Percentiles rank a stretch among this genome's conserved stretches.
Conservation (phyloP, 2,113 vertebrate species). For the Ibidorhyncha struthersii region DNA sequence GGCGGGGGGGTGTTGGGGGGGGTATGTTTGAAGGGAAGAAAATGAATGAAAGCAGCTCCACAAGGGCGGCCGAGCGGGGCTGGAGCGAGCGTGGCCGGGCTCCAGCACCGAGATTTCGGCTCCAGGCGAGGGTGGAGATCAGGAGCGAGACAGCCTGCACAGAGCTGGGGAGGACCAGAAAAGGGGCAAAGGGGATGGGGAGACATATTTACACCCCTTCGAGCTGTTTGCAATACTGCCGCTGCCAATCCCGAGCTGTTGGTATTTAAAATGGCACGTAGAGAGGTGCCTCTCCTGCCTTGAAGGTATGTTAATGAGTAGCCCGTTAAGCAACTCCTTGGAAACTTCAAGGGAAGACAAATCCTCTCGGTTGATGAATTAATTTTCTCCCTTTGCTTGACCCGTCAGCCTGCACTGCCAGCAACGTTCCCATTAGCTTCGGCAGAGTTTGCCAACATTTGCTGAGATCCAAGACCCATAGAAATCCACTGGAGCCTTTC, state of each 20-base stretch:
- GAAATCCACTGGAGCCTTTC: slow-evolving; percentile 59
- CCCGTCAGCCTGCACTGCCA: not conserved
- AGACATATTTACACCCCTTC: not conserved
- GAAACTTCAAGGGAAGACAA: slow-evolving; percentile 53
- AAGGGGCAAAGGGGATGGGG: not conserved
- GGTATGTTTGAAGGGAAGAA: not conserved
- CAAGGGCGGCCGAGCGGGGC: not conserved
- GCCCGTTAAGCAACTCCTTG: slow-evolving; percentile 33
- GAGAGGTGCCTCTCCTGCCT: not conserved
- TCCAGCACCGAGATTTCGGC: not conserved
- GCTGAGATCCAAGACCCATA: slow-evolving; percentile 35
- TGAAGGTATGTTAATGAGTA: not conserved
- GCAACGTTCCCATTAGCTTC: slow-evolving; percentile 26
- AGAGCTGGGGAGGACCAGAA: not conserved
- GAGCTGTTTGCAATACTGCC: not conserved
- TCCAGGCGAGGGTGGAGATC: slow-evolving; percentile 34
- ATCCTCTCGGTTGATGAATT: slow-evolving; percentile 24
- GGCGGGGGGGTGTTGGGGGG: no score
- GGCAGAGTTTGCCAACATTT: not conserved
- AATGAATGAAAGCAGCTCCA: slow-evolving; percentile 46
- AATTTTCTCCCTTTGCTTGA: slow-evolving; percentile 41
- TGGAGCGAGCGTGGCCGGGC: not conserved
- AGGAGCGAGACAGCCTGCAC: not conserved
- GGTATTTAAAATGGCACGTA: not conserved
- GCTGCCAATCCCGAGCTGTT: not conserved